These are phyloP conservation scores for Chymomyza amoena DNA, from an alignment of 2,888 invertebrate species.

Conservation along the genomic window DNA sequence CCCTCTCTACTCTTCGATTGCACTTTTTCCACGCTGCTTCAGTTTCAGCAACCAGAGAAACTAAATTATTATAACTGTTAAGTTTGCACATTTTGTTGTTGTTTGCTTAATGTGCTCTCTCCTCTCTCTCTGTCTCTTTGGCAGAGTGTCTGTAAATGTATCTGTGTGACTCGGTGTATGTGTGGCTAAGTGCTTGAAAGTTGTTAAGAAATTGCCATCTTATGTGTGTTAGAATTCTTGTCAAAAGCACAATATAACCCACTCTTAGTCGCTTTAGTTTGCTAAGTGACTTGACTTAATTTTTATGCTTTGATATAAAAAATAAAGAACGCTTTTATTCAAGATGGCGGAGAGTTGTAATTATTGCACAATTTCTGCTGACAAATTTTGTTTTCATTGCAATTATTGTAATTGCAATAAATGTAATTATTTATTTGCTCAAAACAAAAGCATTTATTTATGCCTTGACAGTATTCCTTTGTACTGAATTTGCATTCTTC, in stretches of 20 bases:
- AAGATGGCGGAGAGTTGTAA: neutral
- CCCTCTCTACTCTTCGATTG: conserved; percentile 39
- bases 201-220: conserved; percentile 12
- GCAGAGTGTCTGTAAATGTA: conserved; percentile 21
- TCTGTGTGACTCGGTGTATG: conserved; percentile 6
- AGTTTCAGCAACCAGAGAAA: conserved; percentile 36
- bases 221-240: conserved; percentile 5
- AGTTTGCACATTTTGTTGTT: neutral
- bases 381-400: neutral
- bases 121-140: conserved; percentile 23
- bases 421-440: conserved; percentile 1
- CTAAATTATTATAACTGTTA: conserved; percentile 53
- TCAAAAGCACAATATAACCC: conserved; percentile 22
- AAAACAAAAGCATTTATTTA: neutral
- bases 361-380: neutral
- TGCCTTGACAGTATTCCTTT: too few species aligned
- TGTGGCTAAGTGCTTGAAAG: conserved; percentile 37
- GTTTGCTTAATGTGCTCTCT: conserved; percentile 5
- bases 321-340: neutral
- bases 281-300: conserved; percentile 34
- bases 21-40: conserved; percentile 53
- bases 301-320: neutral
- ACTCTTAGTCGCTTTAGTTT: conserved; percentile 19
- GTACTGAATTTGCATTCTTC: too few species aligned
- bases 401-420: neutral